Percentiles rank a stretch among this genome's conserved stretches.
phyloP scores from a whole-genome alignment of 2,113 vertebrate species.

The Anolis sagrei region DNA sequence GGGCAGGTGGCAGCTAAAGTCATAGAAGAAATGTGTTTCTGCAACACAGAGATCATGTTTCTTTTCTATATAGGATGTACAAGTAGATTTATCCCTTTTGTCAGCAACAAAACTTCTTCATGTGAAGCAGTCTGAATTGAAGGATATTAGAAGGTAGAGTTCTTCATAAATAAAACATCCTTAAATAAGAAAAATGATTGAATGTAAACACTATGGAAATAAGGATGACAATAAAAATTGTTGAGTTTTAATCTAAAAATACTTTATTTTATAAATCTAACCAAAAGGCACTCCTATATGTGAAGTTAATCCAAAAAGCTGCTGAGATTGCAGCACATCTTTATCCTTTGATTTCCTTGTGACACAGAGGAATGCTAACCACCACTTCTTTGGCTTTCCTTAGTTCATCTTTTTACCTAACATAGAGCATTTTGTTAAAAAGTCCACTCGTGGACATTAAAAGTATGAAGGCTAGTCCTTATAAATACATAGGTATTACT shows the following conservation, averaged over 20 bases:
- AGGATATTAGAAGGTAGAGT: constrained; percentile 6
- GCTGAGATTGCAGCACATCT: neutral
- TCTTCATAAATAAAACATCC: neutral
- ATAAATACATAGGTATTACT: neutral
- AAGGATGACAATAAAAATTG: neutral
- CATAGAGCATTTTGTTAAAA: neutral
- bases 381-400: neutral
- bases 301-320: neutral
- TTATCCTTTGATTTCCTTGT: neutral
- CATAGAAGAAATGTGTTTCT: neutral
- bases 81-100: neutral
- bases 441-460: neutral
- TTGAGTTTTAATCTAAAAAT: neutral
- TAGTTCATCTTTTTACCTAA: neutral
- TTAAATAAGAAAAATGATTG: neutral
- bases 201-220: neutral
- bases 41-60: too few species aligned
- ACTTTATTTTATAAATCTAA: neutral
- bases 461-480: neutral
- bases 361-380: too few species aligned
- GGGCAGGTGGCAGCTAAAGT: neutral
- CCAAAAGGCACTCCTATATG: neutral
- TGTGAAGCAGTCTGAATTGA: neutral
- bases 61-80: neutral
- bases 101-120: neutral